Evolutionary conservation across 2,797 vertebrate genomes (phyloP).

Genomic region (Tangara arthus): DNA sequence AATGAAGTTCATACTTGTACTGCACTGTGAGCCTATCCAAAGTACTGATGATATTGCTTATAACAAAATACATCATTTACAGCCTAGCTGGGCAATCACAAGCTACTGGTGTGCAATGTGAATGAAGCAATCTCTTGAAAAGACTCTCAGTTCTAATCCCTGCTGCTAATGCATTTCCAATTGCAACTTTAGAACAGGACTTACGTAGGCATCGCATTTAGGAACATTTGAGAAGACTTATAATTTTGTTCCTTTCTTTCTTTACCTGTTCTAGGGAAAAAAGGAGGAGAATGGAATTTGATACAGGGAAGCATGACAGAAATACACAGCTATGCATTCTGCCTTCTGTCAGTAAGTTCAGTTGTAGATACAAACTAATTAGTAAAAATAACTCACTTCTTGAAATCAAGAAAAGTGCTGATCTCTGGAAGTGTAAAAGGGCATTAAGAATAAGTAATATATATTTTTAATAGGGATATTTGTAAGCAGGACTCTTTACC

Average conservation of each 20-base stretch:
- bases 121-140: constrained; percentile 8
- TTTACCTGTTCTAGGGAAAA: not conserved
- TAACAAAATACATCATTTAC: not conserved
- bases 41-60: not conserved
- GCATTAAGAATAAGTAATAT: not conserved
- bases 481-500: not conserved
- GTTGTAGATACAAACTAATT: not conserved
- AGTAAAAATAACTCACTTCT: not conserved
- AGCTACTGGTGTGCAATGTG: not conserved
- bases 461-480: not conserved
- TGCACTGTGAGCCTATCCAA: not conserved
- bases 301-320: not conserved
- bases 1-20: not conserved
- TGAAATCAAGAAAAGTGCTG: not conserved
- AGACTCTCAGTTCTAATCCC: not conserved
- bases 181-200: not conserved
- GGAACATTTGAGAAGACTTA: not conserved
- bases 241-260: not conserved
- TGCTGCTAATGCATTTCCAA: constrained; percentile 43
- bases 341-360: not conserved
- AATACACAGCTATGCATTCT: not conserved
- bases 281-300: not conserved
- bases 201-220: not conserved
- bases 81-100: not conserved
- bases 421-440: not conserved